These are phyloP conservation scores for Isurus oxyrinchus DNA, from an alignment of 2,113 vertebrate species.

Conservation along the genomic window DNA sequence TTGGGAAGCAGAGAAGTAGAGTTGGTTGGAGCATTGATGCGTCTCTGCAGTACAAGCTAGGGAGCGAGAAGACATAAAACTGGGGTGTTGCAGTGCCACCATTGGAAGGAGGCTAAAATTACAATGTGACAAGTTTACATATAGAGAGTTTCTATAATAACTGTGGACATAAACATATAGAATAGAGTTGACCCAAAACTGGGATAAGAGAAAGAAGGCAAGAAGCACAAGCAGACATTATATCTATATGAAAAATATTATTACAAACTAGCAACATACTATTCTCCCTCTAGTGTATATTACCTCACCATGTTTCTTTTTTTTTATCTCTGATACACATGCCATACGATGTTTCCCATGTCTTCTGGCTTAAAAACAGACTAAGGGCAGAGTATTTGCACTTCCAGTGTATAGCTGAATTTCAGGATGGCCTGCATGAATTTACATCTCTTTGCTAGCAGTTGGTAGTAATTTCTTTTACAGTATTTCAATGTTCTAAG, in stretches of 20 bases:
- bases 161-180: background rate
- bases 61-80: background rate
- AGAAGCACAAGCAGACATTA: background rate
- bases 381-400: background rate
- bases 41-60: background rate
- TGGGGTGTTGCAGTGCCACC: background rate
- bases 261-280: background rate
- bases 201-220: background rate
- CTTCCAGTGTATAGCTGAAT: background rate
- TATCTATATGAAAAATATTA: background rate
- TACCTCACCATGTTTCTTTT: background rate
- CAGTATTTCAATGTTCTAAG: background rate
- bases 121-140: background rate
- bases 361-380: background rate
- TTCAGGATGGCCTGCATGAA: background rate
- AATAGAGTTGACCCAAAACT: background rate
- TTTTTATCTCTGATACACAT: background rate
- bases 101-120: background rate
- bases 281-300: background rate
- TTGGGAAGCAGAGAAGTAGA: background rate
- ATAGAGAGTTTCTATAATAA: background rate
- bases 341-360: background rate
- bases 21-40: background rate
- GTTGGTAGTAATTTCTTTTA: background rate
- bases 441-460: background rate